phyloP scores from a whole-genome alignment of 2,113 vertebrate species.

The Quiscalus mexicanus region DNA sequence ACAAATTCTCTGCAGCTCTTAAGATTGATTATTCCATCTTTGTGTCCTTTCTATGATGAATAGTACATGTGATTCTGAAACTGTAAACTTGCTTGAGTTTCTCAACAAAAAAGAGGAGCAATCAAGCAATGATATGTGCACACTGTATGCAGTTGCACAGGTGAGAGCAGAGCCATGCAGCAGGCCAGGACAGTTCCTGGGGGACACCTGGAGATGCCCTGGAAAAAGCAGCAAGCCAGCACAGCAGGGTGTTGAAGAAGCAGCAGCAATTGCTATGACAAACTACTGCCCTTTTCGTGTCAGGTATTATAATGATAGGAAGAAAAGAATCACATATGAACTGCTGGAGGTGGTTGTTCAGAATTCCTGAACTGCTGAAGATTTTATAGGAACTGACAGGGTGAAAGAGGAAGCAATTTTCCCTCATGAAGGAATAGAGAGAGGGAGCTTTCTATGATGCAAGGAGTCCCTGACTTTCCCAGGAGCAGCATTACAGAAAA shows the following conservation, averaged over 20 bases:
- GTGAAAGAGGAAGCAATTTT: neutral
- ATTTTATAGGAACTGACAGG: neutral
- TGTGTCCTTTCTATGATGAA: neutral
- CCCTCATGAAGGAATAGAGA: neutral
- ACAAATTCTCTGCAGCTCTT: conserved; percentile 38
- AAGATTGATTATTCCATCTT: conserved; percentile 24
- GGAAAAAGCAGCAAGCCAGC: neutral
- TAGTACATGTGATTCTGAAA: neutral
- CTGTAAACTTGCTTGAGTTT: neutral
- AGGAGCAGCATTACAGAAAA: neutral
- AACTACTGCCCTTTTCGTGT: neutral
- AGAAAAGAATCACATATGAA: conserved; percentile 17
- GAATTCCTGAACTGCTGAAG: neutral
- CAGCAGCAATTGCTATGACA: neutral
- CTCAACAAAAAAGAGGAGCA: neutral
- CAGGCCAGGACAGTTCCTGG: neutral
- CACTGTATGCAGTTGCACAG: neutral
- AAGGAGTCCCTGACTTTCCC: neutral
- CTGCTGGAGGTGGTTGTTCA: conserved; percentile 10
- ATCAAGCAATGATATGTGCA: neutral
- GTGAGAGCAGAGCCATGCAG: neutral
- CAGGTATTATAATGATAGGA: neutral
- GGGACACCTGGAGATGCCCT: neutral
- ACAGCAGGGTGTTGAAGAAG: neutral
- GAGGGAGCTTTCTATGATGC: neutral